These are phyloP conservation scores for Nomada fabriciana DNA, from an alignment of 2,888 invertebrate genomes.

Conservation along the genomic window DNA sequence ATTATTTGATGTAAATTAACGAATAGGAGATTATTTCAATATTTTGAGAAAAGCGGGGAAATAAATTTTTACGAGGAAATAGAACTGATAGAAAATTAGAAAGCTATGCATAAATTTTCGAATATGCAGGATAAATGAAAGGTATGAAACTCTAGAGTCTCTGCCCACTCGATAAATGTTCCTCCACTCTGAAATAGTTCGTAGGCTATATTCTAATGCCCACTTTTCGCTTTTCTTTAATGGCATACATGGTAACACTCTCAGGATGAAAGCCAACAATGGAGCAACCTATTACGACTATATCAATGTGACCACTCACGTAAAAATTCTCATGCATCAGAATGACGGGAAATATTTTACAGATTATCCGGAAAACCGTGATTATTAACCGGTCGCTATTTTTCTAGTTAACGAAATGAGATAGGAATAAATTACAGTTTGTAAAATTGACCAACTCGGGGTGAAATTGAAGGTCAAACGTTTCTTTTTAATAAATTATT, in stretches of 20 bases:
- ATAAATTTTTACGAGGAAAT: neutral
- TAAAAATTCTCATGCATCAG: slow-evolving; percentile 26
- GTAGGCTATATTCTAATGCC: slow-evolving; percentile 1
- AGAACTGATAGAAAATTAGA: neutral
- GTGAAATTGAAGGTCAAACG: too few species aligned
- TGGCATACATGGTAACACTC: slow-evolving; percentile 15
- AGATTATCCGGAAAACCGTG: slow-evolving; percentile 15
- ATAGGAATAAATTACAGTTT: neutral
- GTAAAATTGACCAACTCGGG: neutral
- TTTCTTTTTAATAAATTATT: too few species aligned
- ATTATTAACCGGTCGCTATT: slow-evolving; percentile 33
- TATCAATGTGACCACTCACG: slow-evolving; percentile 9
- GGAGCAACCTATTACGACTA: neutral
- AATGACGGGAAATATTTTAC: slow-evolving; percentile 14
- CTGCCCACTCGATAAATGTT: slow-evolving; percentile 46
- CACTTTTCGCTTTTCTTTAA: slow-evolving; percentile 15
- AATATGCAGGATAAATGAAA: slow-evolving; percentile 20
- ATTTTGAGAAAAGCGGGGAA: neutral
- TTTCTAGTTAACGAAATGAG: slow-evolving; percentile 12
- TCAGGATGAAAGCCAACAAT: slow-evolving; percentile 30
- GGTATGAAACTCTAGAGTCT: slow-evolving; percentile 28
- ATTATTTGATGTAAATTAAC: neutral
- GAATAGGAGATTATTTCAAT: neutral
- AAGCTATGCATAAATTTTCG: slow-evolving; percentile 12
- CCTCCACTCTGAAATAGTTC: slow-evolving; percentile 26